Evolutionary conservation across 1,140 invertebrate genomes (phyloP).

Genomic region (Bombus impatiens): DNA sequence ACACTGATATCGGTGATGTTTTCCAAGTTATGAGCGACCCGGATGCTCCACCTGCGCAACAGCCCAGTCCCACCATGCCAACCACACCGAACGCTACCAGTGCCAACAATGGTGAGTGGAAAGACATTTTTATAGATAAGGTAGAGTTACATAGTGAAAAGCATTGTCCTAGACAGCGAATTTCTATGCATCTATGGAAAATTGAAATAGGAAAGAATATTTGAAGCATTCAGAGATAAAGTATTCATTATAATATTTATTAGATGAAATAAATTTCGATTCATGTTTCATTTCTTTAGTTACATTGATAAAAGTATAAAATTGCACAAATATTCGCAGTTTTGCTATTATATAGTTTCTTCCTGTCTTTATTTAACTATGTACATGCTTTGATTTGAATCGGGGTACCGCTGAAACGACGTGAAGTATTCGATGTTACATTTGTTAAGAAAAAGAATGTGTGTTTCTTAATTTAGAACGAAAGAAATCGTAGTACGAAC

Average conservation of each 20-base stretch:
- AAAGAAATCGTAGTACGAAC: too few relatives aligned
- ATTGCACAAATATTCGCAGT: too few relatives aligned
- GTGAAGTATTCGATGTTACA: background rate
- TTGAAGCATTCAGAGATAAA: too few relatives aligned
- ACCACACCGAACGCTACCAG: constrained; percentile 82
- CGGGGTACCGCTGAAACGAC: background rate
- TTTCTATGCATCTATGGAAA: background rate
- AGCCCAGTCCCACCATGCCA: constrained; percentile 76
- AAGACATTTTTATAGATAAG: background rate
- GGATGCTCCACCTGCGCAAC: constrained; percentile 81
- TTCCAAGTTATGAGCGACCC: constrained; percentile 91
- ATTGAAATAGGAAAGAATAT: background rate
- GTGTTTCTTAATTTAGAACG: background rate
- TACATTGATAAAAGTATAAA: background rate
- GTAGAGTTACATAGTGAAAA: background rate
- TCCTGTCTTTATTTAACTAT: background rate
- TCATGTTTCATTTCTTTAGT: background rate
- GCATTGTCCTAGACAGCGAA: background rate
- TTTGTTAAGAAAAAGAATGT: background rate
- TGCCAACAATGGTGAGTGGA: constrained; percentile 83
- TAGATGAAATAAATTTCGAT: too few relatives aligned
- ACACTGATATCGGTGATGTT: constrained; percentile 91
- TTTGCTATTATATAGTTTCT: background rate
- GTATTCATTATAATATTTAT: too few relatives aligned
- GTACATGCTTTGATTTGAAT: background rate